phyloP scores from a whole-genome alignment of 2,888 invertebrate species.

The Stegophylla sp. region DNA sequence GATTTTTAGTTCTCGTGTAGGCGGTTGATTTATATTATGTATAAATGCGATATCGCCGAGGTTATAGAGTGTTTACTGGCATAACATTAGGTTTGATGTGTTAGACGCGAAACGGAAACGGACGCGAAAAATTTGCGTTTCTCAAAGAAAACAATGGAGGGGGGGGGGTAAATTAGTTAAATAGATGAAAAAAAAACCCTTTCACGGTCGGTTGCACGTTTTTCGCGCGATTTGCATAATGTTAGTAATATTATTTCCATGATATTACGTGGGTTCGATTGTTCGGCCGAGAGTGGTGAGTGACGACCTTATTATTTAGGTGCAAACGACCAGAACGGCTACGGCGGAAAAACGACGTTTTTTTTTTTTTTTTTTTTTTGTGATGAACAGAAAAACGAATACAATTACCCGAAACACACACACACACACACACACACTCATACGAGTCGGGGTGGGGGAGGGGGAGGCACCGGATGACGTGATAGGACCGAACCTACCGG shows the following conservation, averaged over 20 bases:
- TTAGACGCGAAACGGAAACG: too few relatives aligned
- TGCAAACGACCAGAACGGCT: conserved; percentile 24
- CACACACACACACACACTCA: too few relatives aligned
- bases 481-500: conserved; percentile 32
- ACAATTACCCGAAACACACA: conserved; percentile 27
- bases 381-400: conserved; percentile 43
- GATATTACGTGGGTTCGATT: conserved; percentile 14
- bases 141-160: neutral
- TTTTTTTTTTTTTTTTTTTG: too few relatives aligned
- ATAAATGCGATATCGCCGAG: too few relatives aligned
- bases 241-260: too few relatives aligned
- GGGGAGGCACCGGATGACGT: conserved; percentile 26
- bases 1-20: too few relatives aligned
- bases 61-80: too few relatives aligned
- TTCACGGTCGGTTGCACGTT: conserved; percentile 16
- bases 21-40: too few relatives aligned
- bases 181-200: conserved; percentile 19
- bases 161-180: too few relatives aligned
- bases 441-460: too few relatives aligned
- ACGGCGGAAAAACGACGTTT: conserved; percentile 32
- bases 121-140: too few relatives aligned
- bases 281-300: neutral
- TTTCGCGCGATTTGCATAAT: conserved; percentile 27
- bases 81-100: too few relatives aligned
- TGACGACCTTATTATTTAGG: conserved; percentile 40